Evolutionary conservation across 2,113 vertebrate species (phyloP).

Genomic region (Prunella fulvescens): DNA sequence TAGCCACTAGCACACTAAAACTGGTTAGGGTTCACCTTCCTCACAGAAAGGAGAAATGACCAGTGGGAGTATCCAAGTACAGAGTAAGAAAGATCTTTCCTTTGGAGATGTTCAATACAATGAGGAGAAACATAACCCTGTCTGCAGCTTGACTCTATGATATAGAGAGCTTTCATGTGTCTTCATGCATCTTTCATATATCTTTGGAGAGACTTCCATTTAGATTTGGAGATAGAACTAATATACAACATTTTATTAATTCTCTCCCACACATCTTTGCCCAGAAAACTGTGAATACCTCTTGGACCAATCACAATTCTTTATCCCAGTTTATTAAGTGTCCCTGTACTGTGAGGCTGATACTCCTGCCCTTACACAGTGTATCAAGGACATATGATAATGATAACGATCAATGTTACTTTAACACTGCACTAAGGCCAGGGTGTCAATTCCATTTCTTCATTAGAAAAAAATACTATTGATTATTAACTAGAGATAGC

Average conservation of each 20-base stretch:
- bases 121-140: not conserved
- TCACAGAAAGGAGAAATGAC: not conserved
- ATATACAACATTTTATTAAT: slow-evolving; percentile 57
- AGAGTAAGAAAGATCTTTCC: slow-evolving; percentile 10
- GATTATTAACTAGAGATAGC: slow-evolving; percentile 74
- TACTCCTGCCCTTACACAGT: slow-evolving; percentile 63
- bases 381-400: slow-evolving; percentile 80
- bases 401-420: slow-evolving; percentile 76
- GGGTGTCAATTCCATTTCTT: slow-evolving; percentile 72
- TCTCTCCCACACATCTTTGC: slow-evolving; percentile 40
- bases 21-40: not conserved
- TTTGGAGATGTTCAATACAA: not conserved
- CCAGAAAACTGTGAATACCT: not conserved
- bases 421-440: slow-evolving; percentile 74
- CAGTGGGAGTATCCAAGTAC: slow-evolving; percentile 7
- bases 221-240: slow-evolving; percentile 51
- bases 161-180: not conserved
- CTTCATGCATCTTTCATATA: not conserved
- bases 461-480: slow-evolving; percentile 74
- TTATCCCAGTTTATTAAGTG: slow-evolving; percentile 62
- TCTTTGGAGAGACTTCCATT: slow-evolving; percentile 21
- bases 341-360: slow-evolving; percentile 54
- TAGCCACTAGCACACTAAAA: not conserved
- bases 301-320: slow-evolving; percentile 60
- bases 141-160: not conserved